Evolutionary conservation across 2,113 vertebrate genomes (phyloP).

Genomic region (Myiagra hebetior): DNA sequence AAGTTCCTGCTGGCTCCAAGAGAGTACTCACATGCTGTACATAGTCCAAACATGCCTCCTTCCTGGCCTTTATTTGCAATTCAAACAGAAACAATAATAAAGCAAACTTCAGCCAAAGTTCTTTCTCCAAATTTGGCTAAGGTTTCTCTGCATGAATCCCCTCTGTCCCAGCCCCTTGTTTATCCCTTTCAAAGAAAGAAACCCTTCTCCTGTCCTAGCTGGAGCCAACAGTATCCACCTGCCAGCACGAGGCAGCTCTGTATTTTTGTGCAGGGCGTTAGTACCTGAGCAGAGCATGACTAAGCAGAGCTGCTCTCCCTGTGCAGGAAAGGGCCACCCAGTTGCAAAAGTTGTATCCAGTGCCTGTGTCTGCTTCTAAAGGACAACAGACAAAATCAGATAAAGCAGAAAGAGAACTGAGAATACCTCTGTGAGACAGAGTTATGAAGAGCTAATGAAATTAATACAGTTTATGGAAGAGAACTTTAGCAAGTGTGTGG

Average conservation of each 20-base stretch:
- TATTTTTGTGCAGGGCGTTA: not conserved
- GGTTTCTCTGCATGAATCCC: not conserved
- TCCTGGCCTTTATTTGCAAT: conserved; percentile 54
- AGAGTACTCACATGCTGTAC: not conserved
- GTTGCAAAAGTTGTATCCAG: not conserved
- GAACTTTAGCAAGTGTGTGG: not conserved
- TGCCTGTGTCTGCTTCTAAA: not conserved
- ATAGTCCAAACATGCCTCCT: conserved; percentile 39
- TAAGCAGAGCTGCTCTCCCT: not conserved
- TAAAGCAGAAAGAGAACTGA: not conserved
- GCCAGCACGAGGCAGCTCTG: not conserved
- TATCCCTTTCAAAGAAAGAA: not conserved
- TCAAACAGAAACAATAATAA: conserved; percentile 41
- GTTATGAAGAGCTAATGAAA: not conserved
- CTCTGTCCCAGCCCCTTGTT: not conserved
- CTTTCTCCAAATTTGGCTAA: conserved; percentile 30
- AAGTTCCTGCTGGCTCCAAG: not conserved
- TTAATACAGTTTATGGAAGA: not conserved
- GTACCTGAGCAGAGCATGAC: not conserved
- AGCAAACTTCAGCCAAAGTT: conserved; percentile 8
- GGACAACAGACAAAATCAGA: not conserved
- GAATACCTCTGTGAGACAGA: not conserved
- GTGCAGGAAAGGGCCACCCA: not conserved
- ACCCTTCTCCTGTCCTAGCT: not conserved
- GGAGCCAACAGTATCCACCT: not conserved